Percentiles rank a stretch among this genome's conserved stretches.
Conservation (phyloP, 2,888 invertebrate genomes). For the Tenthredo notha region DNA sequence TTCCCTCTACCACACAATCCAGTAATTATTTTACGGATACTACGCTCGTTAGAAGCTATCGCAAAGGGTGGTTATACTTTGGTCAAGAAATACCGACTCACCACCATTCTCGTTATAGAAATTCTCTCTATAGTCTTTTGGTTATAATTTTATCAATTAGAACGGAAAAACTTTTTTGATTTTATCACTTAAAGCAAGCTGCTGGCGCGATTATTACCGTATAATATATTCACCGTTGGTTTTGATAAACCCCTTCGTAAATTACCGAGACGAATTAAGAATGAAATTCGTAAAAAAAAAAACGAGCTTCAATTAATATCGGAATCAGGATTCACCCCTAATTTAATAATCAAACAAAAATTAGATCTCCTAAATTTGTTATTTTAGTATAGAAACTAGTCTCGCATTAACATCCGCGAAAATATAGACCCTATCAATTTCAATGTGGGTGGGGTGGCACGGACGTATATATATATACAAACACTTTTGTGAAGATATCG, state of each 20-base stretch:
- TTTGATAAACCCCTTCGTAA: not conserved
- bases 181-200: not conserved
- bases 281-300: not conserved
- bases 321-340: not conserved
- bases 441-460: not conserved
- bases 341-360: not conserved
- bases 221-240: not conserved
- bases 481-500: slow-evolving; percentile 20
- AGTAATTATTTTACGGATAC: slow-evolving; percentile 24
- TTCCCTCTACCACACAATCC: not conserved
- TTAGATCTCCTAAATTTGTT: not conserved
- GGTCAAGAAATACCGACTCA: slow-evolving; percentile 6
- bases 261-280: not conserved
- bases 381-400: not conserved
- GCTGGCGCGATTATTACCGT: not conserved
- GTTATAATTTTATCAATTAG: not conserved
- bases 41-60: not conserved
- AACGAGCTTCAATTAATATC: not conserved
- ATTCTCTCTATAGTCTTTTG: not conserved
- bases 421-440: not conserved
- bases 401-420: not conserved
- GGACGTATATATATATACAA: not conserved
- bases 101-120: not conserved
- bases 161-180: not conserved
- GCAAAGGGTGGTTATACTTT: not conserved